Percentiles rank a stretch among this genome's conserved stretches.
Conservation (phyloP, 1,140 invertebrate species). For the Drosophila biarmipes region DNA sequence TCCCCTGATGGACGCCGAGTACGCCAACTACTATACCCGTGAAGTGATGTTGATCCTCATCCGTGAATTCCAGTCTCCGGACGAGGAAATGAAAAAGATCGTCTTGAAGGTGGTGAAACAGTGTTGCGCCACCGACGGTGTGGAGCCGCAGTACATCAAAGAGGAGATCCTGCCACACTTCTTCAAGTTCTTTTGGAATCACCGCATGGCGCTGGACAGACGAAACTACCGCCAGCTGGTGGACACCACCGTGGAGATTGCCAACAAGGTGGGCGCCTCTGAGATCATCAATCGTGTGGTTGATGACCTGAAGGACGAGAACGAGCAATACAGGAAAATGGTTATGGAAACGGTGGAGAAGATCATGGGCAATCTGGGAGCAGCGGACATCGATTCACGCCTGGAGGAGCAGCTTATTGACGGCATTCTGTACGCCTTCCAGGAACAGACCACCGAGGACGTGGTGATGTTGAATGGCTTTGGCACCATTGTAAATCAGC, state of each 20-base stretch:
- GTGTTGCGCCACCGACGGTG: slow-evolving; percentile 99
- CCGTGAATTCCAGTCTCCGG: slow-evolving; percentile 99
- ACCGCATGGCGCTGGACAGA: slow-evolving; percentile 99
- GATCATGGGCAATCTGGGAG: slow-evolving; percentile 98
- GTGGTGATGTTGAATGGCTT: slow-evolving; percentile 99
- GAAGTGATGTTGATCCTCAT: slow-evolving; percentile 99
- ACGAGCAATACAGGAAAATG: slow-evolving; percentile 99
- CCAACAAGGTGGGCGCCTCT: slow-evolving; percentile 99
- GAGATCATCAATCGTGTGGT: slow-evolving; percentile 99
- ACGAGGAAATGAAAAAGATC: slow-evolving; percentile 99
- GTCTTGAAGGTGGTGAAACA: slow-evolving; percentile 99
- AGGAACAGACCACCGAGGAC: slow-evolving; percentile 99
- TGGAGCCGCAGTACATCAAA: slow-evolving; percentile 99
- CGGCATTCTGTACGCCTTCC: slow-evolving; percentile 99
- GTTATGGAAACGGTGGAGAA: slow-evolving; percentile 99
- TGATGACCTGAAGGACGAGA: slow-evolving; percentile 99
- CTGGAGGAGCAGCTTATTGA: slow-evolving; percentile 99
- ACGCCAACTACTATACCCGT: slow-evolving; percentile 99
- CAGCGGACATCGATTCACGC: slow-evolving; percentile 98
- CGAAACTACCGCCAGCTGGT: slow-evolving; percentile 99
- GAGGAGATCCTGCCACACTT: slow-evolving; percentile 99
- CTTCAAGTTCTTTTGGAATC: slow-evolving; percentile 99
- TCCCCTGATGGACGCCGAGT: slow-evolving; percentile 99
- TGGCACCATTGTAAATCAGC: slow-evolving; percentile 98
- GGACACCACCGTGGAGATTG: slow-evolving; percentile 99